Conservation (phyloP, 2,113 vertebrate genomes). For the Emydocephalus ijimae region DNA sequence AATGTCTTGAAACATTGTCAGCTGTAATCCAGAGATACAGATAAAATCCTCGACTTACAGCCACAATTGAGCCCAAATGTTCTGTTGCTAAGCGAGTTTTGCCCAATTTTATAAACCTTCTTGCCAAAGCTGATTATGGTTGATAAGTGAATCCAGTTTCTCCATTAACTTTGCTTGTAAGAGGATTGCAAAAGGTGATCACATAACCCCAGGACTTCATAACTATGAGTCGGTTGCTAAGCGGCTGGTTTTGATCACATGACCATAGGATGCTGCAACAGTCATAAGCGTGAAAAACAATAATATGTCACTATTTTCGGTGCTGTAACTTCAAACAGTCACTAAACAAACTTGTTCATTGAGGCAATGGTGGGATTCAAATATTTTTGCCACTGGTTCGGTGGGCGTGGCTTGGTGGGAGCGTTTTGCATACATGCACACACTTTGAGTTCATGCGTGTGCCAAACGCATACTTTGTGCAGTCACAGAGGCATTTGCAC, state of each 20-base stretch:
- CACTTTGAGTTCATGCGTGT: too few relatives aligned
- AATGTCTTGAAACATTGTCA: background rate
- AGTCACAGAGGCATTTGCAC: too few relatives aligned
- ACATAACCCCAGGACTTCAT: background rate
- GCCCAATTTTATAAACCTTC: background rate
- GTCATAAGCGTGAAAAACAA: too few relatives aligned
- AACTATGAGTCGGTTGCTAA: background rate
- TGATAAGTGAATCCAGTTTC: background rate
- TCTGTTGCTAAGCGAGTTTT: background rate
- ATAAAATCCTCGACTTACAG: background rate
- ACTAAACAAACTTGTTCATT: background rate
- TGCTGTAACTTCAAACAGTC: background rate
- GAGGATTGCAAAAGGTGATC: background rate
- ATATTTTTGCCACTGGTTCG: too few relatives aligned
- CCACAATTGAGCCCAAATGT: background rate
- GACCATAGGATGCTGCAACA: background rate
- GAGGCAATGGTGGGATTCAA: too few relatives aligned
- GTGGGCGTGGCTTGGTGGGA: too few relatives aligned
- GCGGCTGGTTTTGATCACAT: too few relatives aligned
- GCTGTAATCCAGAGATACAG: background rate
- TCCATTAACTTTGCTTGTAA: background rate
- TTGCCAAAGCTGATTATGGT: background rate
- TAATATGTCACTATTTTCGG: background rate
- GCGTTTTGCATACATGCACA: too few relatives aligned
- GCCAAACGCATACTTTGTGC: too few relatives aligned